phyloP scores from a whole-genome alignment of 2,888 invertebrate genomes.

The Drosophila robusta region DNA sequence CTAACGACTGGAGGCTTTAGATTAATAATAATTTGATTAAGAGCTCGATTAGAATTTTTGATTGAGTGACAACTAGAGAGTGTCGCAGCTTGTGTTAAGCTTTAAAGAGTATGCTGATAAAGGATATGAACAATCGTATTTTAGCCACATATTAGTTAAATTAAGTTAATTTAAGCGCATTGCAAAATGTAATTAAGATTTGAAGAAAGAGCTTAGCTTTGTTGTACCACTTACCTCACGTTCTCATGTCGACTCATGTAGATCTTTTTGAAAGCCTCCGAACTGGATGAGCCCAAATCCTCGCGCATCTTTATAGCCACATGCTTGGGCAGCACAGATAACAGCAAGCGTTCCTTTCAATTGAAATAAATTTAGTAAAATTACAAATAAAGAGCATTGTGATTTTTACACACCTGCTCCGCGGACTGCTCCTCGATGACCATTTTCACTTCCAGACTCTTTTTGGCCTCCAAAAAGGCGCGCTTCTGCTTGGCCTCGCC shows the following conservation, averaged over 20 bases:
- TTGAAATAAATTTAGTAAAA: background rate
- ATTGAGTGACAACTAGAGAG: no score
- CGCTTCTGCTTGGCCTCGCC: constrained; percentile 94
- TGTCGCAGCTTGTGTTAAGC: no score
- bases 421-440: constrained; percentile 97
- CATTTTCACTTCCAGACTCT: constrained; percentile 95
- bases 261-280: constrained; percentile 96
- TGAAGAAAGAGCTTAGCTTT: no score
- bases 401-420: constrained; percentile 89
- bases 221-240: constrained; percentile 89
- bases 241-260: constrained; percentile 99
- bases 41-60: background rate
- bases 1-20: no score
- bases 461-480: constrained; percentile 95
- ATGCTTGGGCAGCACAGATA: constrained; percentile 97
- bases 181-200: no score
- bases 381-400: background rate
- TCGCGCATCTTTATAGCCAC: constrained; percentile 98
- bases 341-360: constrained; percentile 92
- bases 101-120: no score
- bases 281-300: constrained; percentile 95
- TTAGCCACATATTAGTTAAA: no score
- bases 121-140: no score
- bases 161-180: no score
- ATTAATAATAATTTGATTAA: background rate